phyloP scores from a whole-genome alignment of 35 echinoderm and acorn worm species.

The Chiridota heheva region DNA sequence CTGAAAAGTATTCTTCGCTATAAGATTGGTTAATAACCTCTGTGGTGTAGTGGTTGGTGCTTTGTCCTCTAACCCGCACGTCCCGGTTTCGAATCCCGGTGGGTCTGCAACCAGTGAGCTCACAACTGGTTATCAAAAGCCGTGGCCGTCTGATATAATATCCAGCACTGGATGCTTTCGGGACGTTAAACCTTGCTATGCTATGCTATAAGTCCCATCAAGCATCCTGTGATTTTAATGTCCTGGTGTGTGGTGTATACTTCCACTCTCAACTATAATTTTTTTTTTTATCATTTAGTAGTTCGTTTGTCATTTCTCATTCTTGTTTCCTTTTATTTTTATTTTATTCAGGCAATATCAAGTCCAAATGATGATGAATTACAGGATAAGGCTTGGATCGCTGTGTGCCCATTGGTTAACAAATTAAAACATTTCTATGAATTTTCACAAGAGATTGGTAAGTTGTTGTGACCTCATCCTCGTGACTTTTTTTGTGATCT shows the following conservation, averaged over 20 bases:
- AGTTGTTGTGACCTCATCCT: neutral
- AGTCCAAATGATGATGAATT: slow-evolving; percentile 34
- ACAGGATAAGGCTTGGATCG: slow-evolving; percentile 39
- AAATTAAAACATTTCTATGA: slow-evolving; percentile 48
- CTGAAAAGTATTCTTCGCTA: too few species aligned
- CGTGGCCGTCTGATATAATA: too few species aligned
- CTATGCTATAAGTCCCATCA: too few species aligned
- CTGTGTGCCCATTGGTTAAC: slow-evolving; percentile 43
- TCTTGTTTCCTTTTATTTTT: neutral
- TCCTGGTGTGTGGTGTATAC: neutral
- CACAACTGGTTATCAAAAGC: too few species aligned
- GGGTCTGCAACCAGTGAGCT: too few species aligned
- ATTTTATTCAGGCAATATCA: slow-evolving; percentile 38
- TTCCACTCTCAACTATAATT: neutral
- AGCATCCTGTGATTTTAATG: too few species aligned
- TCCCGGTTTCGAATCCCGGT: too few species aligned
- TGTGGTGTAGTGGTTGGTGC: too few species aligned
- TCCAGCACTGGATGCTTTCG: too few species aligned
- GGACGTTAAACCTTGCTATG: too few species aligned
- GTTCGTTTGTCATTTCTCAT: neutral
- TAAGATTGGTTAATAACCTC: too few species aligned
- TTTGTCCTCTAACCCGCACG: too few species aligned
- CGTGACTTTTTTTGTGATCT: neutral
- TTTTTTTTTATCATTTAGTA: neutral
- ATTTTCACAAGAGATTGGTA: slow-evolving; percentile 48